Evolutionary conservation across 1,140 invertebrate species (phyloP), one percentile per base, ranked within the genome.

Genomic region (Rhopalosiphum maidis): DNA sequence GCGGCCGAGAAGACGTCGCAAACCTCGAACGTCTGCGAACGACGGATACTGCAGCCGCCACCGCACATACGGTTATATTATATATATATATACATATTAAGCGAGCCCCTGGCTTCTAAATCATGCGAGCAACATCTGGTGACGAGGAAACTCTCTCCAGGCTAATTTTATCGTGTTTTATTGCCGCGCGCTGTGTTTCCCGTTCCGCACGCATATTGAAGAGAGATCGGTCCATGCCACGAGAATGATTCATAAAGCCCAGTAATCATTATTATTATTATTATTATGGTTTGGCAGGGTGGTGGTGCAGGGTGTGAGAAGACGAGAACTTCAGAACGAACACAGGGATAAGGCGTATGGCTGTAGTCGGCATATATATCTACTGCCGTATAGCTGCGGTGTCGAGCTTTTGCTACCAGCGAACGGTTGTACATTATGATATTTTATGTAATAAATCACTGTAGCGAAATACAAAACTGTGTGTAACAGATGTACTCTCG

Each of bases 121-220:
- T 93, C 91, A 55, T 85, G 82, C 82, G 82, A 86, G 91, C 48
- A 93, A 93, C 91, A 93, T 93, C 91, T 93, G 91, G 91, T 93
- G 82, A 86, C 77, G 82, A 41, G 91, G 82, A 85, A 85, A 83
- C 22, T n/a, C 82, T 22, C 43, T 41, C 48, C 48, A 25, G 48
- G 91, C 91, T 93, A 93, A 93, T 93, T 93, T 86, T 86, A 86
- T 93, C 91, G 91, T 86, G 91, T 93, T 93, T 93, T 93, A 93
- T 93, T 93, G 91, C 91, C 91, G 51, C n/a, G 1, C 77, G 21
- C 46, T 48, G 35, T 43, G 51, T 54, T 93, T 55, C 25, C 82
- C 48, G 48, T 35, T 37, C n/a, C 23, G 22, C 35, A 5, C 60
- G 60, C 60, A 77, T 77, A 77, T 77, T 77, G 60, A 77, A 77